These are phyloP conservation scores for Phrynosoma blainvillii DNA, from an alignment of 2,113 vertebrate species.

Conservation along the genomic window DNA sequence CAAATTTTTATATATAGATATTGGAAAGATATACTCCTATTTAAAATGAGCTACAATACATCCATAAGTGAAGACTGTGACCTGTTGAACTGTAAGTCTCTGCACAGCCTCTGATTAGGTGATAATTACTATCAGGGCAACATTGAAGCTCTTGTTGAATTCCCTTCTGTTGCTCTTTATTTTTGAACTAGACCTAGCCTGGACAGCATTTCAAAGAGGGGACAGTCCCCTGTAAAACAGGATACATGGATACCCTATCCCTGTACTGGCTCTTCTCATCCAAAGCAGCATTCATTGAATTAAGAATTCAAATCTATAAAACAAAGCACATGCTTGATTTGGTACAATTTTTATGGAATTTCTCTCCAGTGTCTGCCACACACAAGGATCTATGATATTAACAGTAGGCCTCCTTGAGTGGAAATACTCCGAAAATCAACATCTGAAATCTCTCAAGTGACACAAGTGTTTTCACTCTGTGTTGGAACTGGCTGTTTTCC, in stretches of 20 bases:
- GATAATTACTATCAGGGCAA: background rate
- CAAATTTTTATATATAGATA: no score
- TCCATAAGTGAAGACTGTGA: background rate
- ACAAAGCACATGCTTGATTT: background rate
- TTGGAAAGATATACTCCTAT: no score
- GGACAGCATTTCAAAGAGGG: background rate
- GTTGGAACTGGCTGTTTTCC: conserved; percentile 1
- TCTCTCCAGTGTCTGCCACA: background rate
- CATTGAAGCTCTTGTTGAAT: background rate
- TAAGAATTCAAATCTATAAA: background rate
- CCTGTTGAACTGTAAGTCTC: background rate
- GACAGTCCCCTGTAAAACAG: background rate
- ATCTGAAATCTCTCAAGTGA: conserved; percentile 19
- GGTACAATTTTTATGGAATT: background rate
- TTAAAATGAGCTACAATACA: background rate
- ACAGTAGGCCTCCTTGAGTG: background rate
- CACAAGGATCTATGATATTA: background rate
- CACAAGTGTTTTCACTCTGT: background rate
- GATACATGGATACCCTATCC: background rate
- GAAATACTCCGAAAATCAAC: background rate
- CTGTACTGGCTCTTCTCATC: background rate
- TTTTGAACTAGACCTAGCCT: background rate
- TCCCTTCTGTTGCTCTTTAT: background rate
- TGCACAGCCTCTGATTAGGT: background rate
- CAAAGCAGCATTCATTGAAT: background rate